Evolutionary conservation across 2,797 vertebrate species (phyloP), one percentile per base, ranked within the genome.

Genomic region (Phyllotis vaccarum): DNA sequence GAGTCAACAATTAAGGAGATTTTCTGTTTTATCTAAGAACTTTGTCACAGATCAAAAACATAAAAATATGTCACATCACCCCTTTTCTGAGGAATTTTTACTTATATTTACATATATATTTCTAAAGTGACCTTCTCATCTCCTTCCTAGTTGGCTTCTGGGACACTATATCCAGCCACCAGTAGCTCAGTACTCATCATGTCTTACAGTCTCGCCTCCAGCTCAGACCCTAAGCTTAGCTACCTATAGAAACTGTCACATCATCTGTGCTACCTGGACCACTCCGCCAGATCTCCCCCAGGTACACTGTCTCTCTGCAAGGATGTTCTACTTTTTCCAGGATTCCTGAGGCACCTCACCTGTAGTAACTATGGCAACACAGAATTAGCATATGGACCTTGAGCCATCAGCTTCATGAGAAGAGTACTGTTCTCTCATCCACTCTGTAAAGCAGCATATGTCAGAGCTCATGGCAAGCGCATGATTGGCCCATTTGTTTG

Each of bases 1-100:
- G 22, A 16, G 49, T 54, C 22, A 27, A 14, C 3, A 14, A 43
- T 0, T 68, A n/a, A 0, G 21, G 12, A 58, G 2, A 24, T 5
- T 37, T 2, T 27, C 3, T 31, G 6, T 85, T 34, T 70, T 17
- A 31, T 60, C 29, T 62, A 4, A 0, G 16, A 16, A 12, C 27
- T 29, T 80, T 46, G 21, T 49, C 60, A 56, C 34, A 31, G 8
- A 81, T 16, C 62, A 54, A 56, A 76, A 72, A 74, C 49, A 17
- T 3, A 0, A 22, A 40, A 68, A 46, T 10, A 46, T 14, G 58
- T 16, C 43, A 17, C 49, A 34, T 85, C 43, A 72, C 9, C 31
- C 2, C 76, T 43, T 80, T 88, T 43, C 70, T 74, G 17, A 10
- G 27, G 16, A 75, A 56, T 49, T 43, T 70, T 43, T 64, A 10